These are phyloP conservation scores for Myripristis jacobus DNA, from an alignment of 2,797 vertebrate species.

Conservation along the genomic window DNA sequence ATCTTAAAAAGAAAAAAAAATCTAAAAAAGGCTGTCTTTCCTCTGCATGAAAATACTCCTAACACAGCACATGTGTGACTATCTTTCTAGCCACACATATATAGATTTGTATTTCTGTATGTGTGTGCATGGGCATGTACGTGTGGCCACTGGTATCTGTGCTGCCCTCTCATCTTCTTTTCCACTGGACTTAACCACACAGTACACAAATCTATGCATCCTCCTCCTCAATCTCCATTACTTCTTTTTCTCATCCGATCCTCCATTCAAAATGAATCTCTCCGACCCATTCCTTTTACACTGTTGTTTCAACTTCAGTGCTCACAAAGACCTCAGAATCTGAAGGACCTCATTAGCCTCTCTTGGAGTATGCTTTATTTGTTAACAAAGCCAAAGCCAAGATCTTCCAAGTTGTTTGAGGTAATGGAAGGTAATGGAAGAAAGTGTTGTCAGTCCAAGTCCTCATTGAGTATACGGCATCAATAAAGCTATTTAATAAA, in stretches of 20 bases:
- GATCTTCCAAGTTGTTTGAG: conserved; percentile 28
- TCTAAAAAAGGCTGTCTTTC: conserved; percentile 61
- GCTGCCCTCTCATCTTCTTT: conserved; percentile 23
- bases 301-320: conserved; percentile 40
- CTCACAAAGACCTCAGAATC: conserved; percentile 22
- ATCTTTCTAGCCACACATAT: conserved; percentile 43
- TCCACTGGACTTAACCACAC: conserved; percentile 19
- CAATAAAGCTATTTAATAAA: conserved; percentile 54
- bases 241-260: conserved; percentile 19
- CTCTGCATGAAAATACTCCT: conserved; percentile 35
- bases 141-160: conserved; percentile 20
- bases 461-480: conserved; percentile 42
- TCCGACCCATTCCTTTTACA: conserved; percentile 47
- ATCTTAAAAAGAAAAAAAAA: too few relatives aligned
- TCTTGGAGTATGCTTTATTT: conserved; percentile 41
- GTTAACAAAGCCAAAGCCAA: conserved; percentile 29
- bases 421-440: conserved; percentile 50
- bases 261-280: conserved; percentile 41
- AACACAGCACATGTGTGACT: conserved; percentile 18
- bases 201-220: background rate
- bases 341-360: conserved; percentile 36
- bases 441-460: conserved; percentile 43
- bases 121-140: conserved; percentile 30
- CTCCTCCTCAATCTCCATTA: conserved; percentile 19
- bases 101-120: conserved; percentile 38